A percentile compares a stretch with the other conserved stretches of the same genome.
Conservation (phyloP, 2,888 invertebrate species). For the Oxystoma pomonae region DNA sequence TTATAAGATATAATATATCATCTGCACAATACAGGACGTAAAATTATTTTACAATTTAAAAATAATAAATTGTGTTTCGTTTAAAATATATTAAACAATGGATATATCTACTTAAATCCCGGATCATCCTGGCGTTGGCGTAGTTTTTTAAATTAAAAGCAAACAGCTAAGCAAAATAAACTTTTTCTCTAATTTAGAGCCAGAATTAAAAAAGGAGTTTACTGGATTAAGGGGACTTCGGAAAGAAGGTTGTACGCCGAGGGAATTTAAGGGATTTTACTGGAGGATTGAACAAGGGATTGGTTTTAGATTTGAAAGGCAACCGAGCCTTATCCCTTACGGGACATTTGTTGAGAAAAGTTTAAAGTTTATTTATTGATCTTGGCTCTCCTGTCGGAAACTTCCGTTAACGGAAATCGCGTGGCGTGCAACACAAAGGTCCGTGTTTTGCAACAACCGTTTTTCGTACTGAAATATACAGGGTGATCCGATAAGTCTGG, state of each 20-base stretch:
- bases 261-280: background rate
- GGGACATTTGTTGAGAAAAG: background rate
- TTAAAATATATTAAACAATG: too few relatives aligned
- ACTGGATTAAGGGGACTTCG: background rate
- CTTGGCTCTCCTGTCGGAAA: background rate
- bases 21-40: too few relatives aligned
- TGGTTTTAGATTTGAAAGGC: background rate
- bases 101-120: too few relatives aligned
- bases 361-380: background rate
- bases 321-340: background rate
- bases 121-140: too few relatives aligned
- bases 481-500: too few relatives aligned
- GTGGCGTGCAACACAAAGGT: background rate
- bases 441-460: too few relatives aligned
- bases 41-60: too few relatives aligned
- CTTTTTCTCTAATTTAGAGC: background rate
- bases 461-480: too few relatives aligned
- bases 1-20: too few relatives aligned
- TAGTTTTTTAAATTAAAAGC: background rate
- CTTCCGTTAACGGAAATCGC: background rate
- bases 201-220: background rate
- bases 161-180: background rate
- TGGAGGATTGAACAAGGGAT: background rate
- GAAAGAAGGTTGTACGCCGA: background rate
- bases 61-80: too few relatives aligned